Evolutionary conservation across 2,888 invertebrate genomes (phyloP).

Genomic region (Tenthredo distinguenda): DNA sequence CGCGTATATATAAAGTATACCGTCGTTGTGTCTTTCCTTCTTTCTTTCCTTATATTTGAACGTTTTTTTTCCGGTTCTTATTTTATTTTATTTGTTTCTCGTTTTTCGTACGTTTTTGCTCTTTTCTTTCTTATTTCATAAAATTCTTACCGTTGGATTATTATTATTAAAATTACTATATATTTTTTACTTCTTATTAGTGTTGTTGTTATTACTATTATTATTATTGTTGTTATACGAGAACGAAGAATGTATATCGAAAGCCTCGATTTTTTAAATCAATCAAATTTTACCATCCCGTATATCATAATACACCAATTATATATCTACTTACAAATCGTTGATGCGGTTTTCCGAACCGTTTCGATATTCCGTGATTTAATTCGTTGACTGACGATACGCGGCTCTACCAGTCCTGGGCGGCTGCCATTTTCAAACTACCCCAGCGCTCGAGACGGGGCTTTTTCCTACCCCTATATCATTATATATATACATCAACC

Average conservation of each 20-base stretch:
- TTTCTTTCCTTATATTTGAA: background rate
- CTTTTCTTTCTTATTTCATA: background rate
- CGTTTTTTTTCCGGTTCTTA: background rate
- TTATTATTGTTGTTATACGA: background rate
- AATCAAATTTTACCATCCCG: background rate
- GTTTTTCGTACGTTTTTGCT: background rate
- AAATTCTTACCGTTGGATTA: no score
- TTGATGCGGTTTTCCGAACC: background rate
- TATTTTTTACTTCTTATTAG: background rate
- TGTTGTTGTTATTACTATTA: background rate
- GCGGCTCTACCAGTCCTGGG: slow-evolving; percentile 53
- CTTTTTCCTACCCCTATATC: slow-evolving; percentile 24
- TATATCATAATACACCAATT: background rate
- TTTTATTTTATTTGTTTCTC: background rate
- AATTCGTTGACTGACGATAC: slow-evolving; percentile 42
- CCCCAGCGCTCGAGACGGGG: slow-evolving; percentile 62
- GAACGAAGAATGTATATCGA: background rate
- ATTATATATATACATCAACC: background rate
- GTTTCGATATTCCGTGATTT: slow-evolving; percentile 9
- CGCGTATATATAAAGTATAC: no score
- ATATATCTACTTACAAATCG: background rate
- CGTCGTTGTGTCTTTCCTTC: background rate
- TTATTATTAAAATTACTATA: no score
- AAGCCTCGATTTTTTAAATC: no score
- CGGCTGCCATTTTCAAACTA: slow-evolving; percentile 70